phyloP scores from a whole-genome alignment of 2,888 invertebrate genomes.

The Agelastica alni region DNA sequence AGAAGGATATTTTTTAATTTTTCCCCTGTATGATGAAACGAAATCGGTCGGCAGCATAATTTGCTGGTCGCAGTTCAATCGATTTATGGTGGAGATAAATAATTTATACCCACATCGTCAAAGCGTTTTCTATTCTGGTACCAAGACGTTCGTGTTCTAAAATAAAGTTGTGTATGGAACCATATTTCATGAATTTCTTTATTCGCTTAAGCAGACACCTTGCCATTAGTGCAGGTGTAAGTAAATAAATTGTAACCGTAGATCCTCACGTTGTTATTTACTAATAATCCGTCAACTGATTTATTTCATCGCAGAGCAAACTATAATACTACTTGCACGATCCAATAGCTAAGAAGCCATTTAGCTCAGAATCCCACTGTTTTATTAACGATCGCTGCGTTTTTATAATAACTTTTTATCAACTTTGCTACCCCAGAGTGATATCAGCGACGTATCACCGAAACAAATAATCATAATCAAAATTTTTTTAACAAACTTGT shows the following conservation, averaged over 20 bases:
- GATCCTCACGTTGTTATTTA: constrained; percentile 46
- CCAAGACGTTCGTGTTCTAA: constrained; percentile 33
- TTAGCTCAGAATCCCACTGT: constrained; percentile 52
- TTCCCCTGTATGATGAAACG: constrained; percentile 1
- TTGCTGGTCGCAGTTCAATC: constrained; percentile 15
- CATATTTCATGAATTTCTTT: constrained; percentile 30
- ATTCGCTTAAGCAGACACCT: constrained; percentile 26
- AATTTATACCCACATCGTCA: constrained; percentile 28
- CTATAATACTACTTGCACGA: constrained; percentile 49
- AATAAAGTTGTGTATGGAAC: constrained; percentile 28
- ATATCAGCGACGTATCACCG: too few species aligned
- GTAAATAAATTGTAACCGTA: constrained; percentile 41
- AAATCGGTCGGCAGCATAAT: neutral
- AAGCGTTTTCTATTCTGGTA: constrained; percentile 26
- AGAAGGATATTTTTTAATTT: too few species aligned
- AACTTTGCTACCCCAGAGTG: too few species aligned
- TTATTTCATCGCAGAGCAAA: constrained; percentile 45
- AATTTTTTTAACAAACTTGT: too few species aligned
- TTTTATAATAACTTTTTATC: too few species aligned
- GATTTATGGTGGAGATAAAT: constrained; percentile 26
- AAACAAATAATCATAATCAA: too few species aligned
- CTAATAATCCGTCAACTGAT: constrained; percentile 48
- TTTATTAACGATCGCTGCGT: constrained; percentile 53
- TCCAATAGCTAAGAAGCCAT: constrained; percentile 49
- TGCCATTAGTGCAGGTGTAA: constrained; percentile 39